Percentiles rank a stretch among this genome's conserved stretches.
Conservation (phyloP, 1,140 invertebrate genomes). For the Panagrolaimus sp. region DNA sequence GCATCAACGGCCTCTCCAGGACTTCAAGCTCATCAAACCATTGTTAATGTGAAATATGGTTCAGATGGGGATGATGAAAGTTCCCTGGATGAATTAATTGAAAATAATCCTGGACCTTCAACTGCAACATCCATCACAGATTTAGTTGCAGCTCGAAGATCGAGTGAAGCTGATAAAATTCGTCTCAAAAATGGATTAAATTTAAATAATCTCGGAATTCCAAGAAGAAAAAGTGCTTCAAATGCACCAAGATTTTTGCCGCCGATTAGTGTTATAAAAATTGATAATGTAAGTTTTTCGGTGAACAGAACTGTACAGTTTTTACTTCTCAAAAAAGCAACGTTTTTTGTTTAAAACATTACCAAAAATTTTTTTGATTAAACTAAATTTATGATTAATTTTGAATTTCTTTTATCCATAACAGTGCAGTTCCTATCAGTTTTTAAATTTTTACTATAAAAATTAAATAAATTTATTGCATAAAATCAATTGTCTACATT, state of each 20-base stretch:
- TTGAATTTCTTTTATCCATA: no score
- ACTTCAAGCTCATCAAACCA: neutral
- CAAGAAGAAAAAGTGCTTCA: neutral
- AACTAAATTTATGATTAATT: no score
- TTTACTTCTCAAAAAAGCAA: no score
- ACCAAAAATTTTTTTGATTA: no score
- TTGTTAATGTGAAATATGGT: neutral
- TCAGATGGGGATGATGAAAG: neutral
- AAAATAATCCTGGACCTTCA: neutral
- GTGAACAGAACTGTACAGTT: neutral
- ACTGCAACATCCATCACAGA: conserved; percentile 4
- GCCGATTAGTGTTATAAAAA: conserved; percentile 30
- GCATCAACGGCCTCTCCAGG: no score
- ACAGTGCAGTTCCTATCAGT: no score
- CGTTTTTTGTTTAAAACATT: no score
- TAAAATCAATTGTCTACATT: neutral
- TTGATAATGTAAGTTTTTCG: conserved; percentile 27
- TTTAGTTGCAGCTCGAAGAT: neutral
- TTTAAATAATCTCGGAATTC: no score
- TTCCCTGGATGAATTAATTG: neutral
- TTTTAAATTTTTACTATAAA: no score
- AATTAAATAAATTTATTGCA: neutral
- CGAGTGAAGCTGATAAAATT: neutral
- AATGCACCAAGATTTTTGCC: conserved; percentile 17
- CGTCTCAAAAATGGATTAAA: neutral